Percentiles rank a stretch among this genome's conserved stretches.
These are phyloP conservation scores for Arizona elegans DNA, from an alignment of 2,113 vertebrate genomes.

Conservation along the genomic window DNA sequence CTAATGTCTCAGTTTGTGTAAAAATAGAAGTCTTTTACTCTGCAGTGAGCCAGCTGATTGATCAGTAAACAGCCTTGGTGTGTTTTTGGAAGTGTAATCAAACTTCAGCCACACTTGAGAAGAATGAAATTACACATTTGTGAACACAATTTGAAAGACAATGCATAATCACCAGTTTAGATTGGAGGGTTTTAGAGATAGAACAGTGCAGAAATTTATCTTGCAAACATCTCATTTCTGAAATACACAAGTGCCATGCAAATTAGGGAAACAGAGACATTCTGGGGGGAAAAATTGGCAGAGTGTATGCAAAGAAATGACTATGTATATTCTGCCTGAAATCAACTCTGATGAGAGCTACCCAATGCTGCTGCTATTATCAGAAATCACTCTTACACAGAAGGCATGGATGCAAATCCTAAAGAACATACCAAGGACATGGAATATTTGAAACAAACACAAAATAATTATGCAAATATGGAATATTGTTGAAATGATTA, in stretches of 20 bases:
- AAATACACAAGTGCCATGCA: slow-evolving; percentile 2
- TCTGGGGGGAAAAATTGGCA: not conserved
- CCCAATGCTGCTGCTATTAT: not conserved
- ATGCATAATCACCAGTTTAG: slow-evolving; percentile 47
- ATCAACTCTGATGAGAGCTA: not conserved
- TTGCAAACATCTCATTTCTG: slow-evolving; percentile 9
- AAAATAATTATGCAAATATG: not conserved
- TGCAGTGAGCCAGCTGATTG: not conserved
- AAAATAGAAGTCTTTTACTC: not conserved
- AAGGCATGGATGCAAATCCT: not conserved
- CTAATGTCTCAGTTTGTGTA: not conserved
- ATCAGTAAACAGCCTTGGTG: slow-evolving; percentile 7
- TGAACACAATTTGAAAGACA: slow-evolving; percentile 40
- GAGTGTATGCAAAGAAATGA: not conserved
- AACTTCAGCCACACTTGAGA: slow-evolving; percentile 5
- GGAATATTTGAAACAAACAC: not conserved
- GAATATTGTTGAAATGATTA: not conserved
- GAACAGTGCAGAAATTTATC: slow-evolving; percentile 38
- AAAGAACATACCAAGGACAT: not conserved
- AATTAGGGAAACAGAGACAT: slow-evolving; percentile 12
- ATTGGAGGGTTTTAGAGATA: slow-evolving; percentile 17
- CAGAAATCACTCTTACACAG: not conserved
- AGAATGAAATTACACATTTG: slow-evolving; percentile 18
- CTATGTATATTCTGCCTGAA: not conserved
- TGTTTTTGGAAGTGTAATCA: slow-evolving; percentile 42